Percentiles rank a stretch among this genome's conserved stretches.
These are phyloP conservation scores for Boleophthalmus pectinirostris DNA, from an alignment of 2,113 vertebrate species.

Conservation along the genomic window DNA sequence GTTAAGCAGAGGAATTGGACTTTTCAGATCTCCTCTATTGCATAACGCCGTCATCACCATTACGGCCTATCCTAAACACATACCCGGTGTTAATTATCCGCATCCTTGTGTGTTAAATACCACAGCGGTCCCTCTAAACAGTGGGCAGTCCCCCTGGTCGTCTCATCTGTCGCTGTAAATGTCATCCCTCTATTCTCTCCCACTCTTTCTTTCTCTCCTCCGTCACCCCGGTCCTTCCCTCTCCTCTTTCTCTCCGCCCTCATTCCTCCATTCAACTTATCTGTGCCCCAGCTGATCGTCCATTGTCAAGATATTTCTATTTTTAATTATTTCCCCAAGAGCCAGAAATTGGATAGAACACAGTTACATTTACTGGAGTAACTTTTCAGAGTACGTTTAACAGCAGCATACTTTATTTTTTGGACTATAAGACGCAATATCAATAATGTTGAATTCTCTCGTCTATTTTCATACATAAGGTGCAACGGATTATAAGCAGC, in stretches of 20 bases:
- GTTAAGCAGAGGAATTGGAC: too few species aligned
- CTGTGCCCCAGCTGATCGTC: constrained; percentile 96
- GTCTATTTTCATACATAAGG: too few species aligned
- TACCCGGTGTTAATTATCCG: constrained; percentile 90
- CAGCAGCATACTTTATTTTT: too few species aligned
- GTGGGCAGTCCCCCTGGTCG: constrained; percentile 82
- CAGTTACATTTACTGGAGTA: too few species aligned
- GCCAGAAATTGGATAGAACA: constrained; percentile 23
- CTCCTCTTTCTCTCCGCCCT: constrained; percentile 42
- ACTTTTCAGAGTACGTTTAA: too few species aligned
- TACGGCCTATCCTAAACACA: constrained; percentile 84
- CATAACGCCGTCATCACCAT: constrained; percentile 86
- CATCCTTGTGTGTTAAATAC: constrained; percentile 91
- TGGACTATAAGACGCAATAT: too few species aligned
- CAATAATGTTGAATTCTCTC: too few species aligned
- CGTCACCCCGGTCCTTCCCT: constrained; percentile 84
- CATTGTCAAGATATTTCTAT: constrained; percentile 98
- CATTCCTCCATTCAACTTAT: constrained; percentile 84
- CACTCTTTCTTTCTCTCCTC: constrained; percentile 88
- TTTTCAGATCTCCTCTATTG: not conserved
- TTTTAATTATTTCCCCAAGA: constrained; percentile 96
- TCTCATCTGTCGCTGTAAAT: constrained; percentile 95
- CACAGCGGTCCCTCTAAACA: constrained; percentile 88
- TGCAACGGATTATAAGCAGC: too few species aligned
- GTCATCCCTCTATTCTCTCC: constrained; percentile 90